phyloP scores from a whole-genome alignment of 2,113 vertebrate species.

The Melanocharis versteri region DNA sequence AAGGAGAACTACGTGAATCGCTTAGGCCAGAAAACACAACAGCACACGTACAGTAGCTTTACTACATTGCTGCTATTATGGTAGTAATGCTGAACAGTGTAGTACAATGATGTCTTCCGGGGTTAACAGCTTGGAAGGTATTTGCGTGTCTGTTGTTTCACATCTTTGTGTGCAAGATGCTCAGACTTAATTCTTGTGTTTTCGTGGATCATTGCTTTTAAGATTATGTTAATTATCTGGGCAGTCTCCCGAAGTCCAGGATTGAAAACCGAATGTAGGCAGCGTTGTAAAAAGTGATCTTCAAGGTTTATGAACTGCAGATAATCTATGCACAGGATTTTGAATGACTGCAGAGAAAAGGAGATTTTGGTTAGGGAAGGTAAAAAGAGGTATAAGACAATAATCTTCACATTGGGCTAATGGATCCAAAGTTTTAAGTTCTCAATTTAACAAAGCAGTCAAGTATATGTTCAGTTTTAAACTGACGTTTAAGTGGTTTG shows the following conservation, averaged over 20 bases:
- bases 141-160: background rate
- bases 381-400: background rate
- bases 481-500: background rate
- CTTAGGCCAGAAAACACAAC: background rate
- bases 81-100: background rate
- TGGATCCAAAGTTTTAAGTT: background rate
- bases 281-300: background rate
- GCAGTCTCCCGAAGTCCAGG: background rate
- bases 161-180: background rate
- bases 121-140: background rate
- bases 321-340: background rate
- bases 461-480: background rate
- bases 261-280: background rate
- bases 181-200: background rate
- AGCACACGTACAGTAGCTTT: background rate
- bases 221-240: background rate
- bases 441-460: background rate
- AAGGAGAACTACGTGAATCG: background rate
- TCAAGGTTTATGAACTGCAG: background rate
- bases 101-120: background rate
- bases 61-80: background rate
- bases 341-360: background rate
- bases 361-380: background rate
- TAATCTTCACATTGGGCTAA: background rate
- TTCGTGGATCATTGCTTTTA: background rate